These are phyloP conservation scores for Chrysopa pallens DNA, from an alignment of 1,140 invertebrate species.

Conservation along the genomic window DNA sequence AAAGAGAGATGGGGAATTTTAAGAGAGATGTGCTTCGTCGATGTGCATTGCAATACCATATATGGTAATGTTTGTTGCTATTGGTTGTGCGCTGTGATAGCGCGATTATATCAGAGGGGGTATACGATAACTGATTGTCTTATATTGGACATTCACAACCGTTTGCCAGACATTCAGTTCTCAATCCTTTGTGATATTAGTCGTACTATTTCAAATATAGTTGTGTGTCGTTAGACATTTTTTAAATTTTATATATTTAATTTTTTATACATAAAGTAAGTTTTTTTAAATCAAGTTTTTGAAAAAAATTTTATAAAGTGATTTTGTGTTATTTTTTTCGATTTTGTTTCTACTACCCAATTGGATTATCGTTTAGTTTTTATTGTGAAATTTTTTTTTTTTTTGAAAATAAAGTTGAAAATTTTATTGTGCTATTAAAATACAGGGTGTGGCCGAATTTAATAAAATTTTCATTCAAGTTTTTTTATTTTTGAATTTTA, in stretches of 20 bases:
- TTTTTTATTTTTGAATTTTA: background rate
- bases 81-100: slow-evolving; percentile 15
- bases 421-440: background rate
- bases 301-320: too few species aligned
- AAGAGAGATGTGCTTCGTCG: background rate
- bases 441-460: slow-evolving; percentile 5
- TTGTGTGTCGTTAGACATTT: slow-evolving; percentile 7
- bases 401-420: slow-evolving; percentile 1
- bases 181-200: slow-evolving; percentile 14
- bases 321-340: slow-evolving; percentile 1
- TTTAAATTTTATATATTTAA: slow-evolving; percentile 10
- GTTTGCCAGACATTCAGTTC: slow-evolving; percentile 10
- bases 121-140: slow-evolving; percentile 12
- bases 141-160: slow-evolving; percentile 13
- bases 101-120: slow-evolving; percentile 5
- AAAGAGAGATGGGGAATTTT: too few species aligned
- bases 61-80: slow-evolving; percentile 23
- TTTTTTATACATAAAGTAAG: slow-evolving; percentile 11
- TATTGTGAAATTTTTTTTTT: slow-evolving; percentile 1
- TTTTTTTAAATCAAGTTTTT: too few species aligned
- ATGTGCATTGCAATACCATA: slow-evolving; percentile 20
- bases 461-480: background rate
- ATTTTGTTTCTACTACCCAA: background rate
- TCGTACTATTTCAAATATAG: slow-evolving; percentile 2
- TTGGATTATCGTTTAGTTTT: slow-evolving; percentile 2